A percentile compares a stretch with the other conserved stretches of the same genome.
phyloP scores from a whole-genome alignment of 2,113 vertebrate species.

The Trichechus manatus region DNA sequence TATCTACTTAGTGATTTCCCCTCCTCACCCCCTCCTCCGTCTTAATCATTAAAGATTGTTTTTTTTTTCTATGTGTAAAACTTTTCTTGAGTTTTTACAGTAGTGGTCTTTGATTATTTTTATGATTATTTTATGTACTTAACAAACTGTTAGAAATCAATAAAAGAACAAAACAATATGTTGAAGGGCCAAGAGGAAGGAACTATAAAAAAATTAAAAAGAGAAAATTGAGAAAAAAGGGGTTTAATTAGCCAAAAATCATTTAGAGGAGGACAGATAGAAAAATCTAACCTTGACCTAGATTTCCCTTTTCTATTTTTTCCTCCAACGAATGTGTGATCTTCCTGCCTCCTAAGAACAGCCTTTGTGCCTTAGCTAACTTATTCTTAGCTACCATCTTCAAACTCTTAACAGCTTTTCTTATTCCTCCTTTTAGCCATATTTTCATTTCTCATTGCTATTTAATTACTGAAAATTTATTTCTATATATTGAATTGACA shows the following conservation, averaged over 20 bases:
- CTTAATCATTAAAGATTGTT: no score
- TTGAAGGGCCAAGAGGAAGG: background rate
- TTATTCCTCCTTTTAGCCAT: background rate
- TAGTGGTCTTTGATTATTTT: background rate
- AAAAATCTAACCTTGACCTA: constrained; percentile 48
- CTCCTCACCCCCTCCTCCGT: no score
- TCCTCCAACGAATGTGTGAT: constrained; percentile 1
- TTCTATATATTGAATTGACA: background rate
- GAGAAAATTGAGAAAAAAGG: background rate
- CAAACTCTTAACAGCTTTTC: constrained; percentile 26
- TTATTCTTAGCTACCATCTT: constrained; percentile 29
- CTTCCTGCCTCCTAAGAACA: constrained; percentile 16
- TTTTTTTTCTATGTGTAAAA: no score
- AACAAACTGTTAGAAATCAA: background rate
- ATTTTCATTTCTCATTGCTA: background rate
- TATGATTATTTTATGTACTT: background rate
- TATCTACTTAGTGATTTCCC: no score
- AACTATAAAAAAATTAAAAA: background rate
- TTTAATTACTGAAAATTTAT: background rate
- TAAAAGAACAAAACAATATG: background rate
- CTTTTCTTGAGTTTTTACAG: no score
- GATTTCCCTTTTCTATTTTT: constrained; percentile 44
- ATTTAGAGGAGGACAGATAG: constrained; percentile 44
- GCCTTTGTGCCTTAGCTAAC: constrained; percentile 22
- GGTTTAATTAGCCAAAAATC: constrained; percentile 13